phyloP scores from a whole-genome alignment of 2,113 vertebrate species.

The Rhegmatorhina hoffmannsi region DNA sequence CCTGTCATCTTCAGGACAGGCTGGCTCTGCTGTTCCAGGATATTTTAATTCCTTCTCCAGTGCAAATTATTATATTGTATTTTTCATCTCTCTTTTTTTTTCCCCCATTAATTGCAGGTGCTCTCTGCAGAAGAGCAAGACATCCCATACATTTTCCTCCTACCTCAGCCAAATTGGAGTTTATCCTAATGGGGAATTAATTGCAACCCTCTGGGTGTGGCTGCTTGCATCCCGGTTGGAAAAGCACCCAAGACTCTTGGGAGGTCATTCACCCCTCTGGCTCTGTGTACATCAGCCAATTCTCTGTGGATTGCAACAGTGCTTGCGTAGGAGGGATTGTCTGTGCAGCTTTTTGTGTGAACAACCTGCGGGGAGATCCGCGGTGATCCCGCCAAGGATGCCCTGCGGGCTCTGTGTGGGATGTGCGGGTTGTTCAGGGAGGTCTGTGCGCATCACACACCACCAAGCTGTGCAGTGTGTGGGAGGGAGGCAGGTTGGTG shows the following conservation, averaged over 20 bases:
- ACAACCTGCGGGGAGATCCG: rapidly evolving
- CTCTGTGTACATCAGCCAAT: neutral
- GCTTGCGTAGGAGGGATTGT: neutral
- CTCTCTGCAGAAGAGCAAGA: neutral
- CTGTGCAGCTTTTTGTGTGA: neutral
- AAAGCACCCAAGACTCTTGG: neutral
- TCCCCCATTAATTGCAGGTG: rapidly evolving
- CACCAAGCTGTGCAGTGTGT: neutral
- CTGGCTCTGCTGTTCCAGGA: neutral
- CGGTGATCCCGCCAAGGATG: rapidly evolving
- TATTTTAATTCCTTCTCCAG: neutral
- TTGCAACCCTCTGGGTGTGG: neutral
- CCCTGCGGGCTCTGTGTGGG: rapidly evolving
- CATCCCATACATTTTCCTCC: neutral
- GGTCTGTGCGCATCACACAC: neutral
- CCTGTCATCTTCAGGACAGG: neutral
- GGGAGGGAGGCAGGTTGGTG: neutral
- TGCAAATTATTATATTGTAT: neutral
- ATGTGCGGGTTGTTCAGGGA: rapidly evolving
- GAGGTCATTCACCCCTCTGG: neutral
- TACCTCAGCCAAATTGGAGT: neutral
- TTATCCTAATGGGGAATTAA: neutral
- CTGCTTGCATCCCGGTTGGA: neutral
- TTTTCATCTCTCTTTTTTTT: neutral
- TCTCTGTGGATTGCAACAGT: neutral